Base-by-base conservation (phyloP, 2,888 invertebrate species). In the Lottia scabra region DNA sequence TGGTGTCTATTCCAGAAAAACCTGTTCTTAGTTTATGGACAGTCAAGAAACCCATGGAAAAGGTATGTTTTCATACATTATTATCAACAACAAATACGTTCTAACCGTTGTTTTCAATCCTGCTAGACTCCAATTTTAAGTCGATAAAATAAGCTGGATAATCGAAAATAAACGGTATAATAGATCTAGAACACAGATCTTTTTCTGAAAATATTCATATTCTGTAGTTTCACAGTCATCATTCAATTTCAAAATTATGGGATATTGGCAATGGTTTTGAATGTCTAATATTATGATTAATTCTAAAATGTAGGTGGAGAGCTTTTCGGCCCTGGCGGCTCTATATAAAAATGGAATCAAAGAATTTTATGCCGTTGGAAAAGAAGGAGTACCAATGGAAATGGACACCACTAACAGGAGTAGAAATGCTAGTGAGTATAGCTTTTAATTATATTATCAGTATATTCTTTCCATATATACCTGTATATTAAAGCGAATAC, bases 261-360 rank as follows among this genome's bases (percentile, higher is more conserved):
- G n/a, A 56, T 56, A 56, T 56, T 56, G 13, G 1, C 19, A 48
- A n/a, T 16, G 6, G 48, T n/a, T n/a, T 48, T 19, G 15, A 12
- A 8, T 48, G 12, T 2, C 16, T 48, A 19, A 30, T 5, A 30
- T 30, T 30, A 30, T 30, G 30, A 30, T 30, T 30, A 8, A 38
- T 38, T 38, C 38, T 10, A 8, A 10, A 5, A 38, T 68, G 2
- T 86, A 95, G 96, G 95, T 97, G 2, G 92, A 96, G 82, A 97
- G 97, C 89, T 97, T 97, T 89, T 97, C 97, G 0, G 97, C 97
- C 85, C 91, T 98, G 68, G 93, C 97, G 67, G 96, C 96, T 89
- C 97, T 97, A 88, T 96, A 96, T 86, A 94, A 95, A 16, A 95
- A 96, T 85, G 94, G 96, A 68, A 96, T 96, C 88, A 96, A 19